Evolutionary conservation across 35 echinoderm and acorn worm species (phyloP).

Genomic region (Apostichopus parvimensis): DNA sequence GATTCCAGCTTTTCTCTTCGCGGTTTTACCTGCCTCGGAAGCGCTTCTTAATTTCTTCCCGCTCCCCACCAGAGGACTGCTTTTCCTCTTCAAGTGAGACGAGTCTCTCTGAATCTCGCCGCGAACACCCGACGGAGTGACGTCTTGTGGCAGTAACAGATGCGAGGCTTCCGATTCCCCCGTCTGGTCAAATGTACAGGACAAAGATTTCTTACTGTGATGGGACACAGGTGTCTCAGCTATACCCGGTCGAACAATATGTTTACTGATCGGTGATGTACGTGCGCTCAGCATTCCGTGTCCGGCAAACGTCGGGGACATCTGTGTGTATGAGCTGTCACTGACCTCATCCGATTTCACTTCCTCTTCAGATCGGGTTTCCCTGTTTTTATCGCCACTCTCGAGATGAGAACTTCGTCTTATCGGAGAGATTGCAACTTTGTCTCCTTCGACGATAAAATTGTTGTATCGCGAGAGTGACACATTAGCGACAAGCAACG

Average conservation of each 20-base stretch:
- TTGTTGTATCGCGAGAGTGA: background rate
- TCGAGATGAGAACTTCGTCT: background rate
- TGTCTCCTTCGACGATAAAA: background rate
- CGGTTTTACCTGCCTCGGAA: background rate
- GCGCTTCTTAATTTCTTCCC: background rate
- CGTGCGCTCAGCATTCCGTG: background rate
- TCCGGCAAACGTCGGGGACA: conserved; percentile 8
- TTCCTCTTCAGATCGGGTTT: background rate
- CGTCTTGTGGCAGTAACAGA: background rate
- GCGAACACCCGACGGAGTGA: background rate
- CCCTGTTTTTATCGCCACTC: background rate
- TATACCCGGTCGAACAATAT: too few relatives aligned
- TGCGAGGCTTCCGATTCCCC: conserved; percentile 13
- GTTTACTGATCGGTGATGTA: background rate
- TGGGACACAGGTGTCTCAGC: too few relatives aligned
- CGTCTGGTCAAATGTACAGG: background rate
- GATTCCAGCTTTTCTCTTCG: background rate
- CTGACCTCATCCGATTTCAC: background rate
- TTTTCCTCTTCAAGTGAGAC: background rate
- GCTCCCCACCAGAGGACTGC: background rate
- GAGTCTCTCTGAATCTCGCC: too few relatives aligned
- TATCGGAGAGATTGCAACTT: background rate
- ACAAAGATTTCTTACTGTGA: background rate
- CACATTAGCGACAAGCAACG: background rate
- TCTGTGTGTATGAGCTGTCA: background rate